Base-by-base conservation (phyloP, 2,797 vertebrate species). In the Oreortyx pictus region DNA sequence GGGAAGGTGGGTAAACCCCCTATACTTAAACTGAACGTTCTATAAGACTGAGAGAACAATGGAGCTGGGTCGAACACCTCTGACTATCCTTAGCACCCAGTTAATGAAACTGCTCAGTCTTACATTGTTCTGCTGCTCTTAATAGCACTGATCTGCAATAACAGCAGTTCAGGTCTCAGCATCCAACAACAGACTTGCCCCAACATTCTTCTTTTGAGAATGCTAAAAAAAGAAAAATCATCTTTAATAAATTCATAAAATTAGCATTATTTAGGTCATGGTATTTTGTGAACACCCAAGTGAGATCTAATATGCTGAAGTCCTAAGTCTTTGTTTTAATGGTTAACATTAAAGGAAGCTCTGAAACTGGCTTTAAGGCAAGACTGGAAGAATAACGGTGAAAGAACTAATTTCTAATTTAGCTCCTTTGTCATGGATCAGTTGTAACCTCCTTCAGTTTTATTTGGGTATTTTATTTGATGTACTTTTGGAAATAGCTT, bases 401-500 rank as follows among this genome's bases (percentile, higher is more conserved):
- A 80, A 91, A 68, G 14, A 29, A 47, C n/a, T 60, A 14, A 65
- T 87, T 87, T 85, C 18, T 43, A 33, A 33, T 78, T 74, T 68
- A 82, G 14, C 6, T 47, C 14, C 37, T 89, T 90, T 76, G 17
- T 70, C 49, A 60, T 5, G 22, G 31, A 71, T 59, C 0, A 0
- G 14, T 74, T 46, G 75, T 74, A 87, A 77, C 22, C 29, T 91
- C 46, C 44, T 89, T 13, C n/a, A 72, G 56, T n/a, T 88, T 82
- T 93, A 87, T 90, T 35, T 75, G n/a, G 54, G 11, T 84, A 73
- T 90, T 94, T 71, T 66, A 68, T 85, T 88, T 90, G 74, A 75
- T 68, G 47, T 31, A 41, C 5, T 76, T 31, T 56, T 60, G 56
- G 76, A 94, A 92, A 81, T 54, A 87, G 52, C 62, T 73, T 82